These are phyloP conservation scores for Cottus gobio DNA, from an alignment of 2,113 vertebrate genomes.

Conservation along the genomic window DNA sequence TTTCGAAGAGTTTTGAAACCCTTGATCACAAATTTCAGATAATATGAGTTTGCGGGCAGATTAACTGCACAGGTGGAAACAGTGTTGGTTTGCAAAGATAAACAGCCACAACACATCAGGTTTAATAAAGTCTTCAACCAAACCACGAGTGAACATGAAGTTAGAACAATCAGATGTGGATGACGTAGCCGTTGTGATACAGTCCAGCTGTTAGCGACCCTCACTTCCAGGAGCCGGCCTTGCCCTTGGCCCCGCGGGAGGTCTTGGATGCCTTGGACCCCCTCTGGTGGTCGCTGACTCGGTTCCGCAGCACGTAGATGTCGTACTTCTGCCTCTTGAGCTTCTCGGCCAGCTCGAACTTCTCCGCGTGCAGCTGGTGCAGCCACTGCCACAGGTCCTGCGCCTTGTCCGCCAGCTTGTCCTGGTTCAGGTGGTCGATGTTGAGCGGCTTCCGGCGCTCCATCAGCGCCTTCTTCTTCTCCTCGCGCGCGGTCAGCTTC, in stretches of 20 bases:
- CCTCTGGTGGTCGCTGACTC: constrained; percentile 95
- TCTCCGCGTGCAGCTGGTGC: constrained; percentile 91
- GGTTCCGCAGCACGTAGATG: constrained; percentile 93
- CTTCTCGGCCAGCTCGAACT: constrained; percentile 93
- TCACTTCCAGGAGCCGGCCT: constrained; percentile 82
- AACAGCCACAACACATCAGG: constrained; percentile 14
- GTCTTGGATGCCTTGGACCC: constrained; percentile 86
- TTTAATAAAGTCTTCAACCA: constrained; percentile 28
- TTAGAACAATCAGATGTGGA: not conserved
- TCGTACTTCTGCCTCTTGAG: constrained; percentile 97
- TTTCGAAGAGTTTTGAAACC: not conserved
- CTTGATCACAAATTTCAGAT: not conserved
- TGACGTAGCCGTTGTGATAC: not conserved
- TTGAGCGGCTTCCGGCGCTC: constrained; percentile 84
- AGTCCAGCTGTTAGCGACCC: constrained; percentile 30
- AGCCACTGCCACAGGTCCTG: constrained; percentile 92
- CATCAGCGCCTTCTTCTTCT: constrained; percentile 84
- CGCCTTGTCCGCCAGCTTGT: constrained; percentile 89
- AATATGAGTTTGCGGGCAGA: not conserved
- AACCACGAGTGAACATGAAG: constrained; percentile 8
- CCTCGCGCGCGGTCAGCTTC: constrained; percentile 84
- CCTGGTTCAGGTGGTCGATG: constrained; percentile 85
- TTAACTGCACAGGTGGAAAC: not conserved
- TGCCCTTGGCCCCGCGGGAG: constrained; percentile 74
- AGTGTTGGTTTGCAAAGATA: not conserved